Evolutionary conservation across 2,888 invertebrate genomes (phyloP).

Genomic region (Dasysyrphus tricinctus): DNA sequence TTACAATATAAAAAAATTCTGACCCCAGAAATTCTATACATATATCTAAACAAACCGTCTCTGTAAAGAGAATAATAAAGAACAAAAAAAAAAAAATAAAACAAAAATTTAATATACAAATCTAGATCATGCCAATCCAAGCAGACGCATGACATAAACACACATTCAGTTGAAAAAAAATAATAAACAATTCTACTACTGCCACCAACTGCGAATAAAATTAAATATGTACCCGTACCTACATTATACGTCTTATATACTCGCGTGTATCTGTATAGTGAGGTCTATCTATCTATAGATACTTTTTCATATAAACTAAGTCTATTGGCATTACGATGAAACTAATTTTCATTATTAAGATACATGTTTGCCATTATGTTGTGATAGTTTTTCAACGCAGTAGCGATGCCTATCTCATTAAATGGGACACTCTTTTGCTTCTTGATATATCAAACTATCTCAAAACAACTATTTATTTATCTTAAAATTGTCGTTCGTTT

Average conservation of each 20-base stretch:
- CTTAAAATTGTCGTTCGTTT: conserved; percentile 66
- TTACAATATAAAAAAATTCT: background rate
- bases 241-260: background rate
- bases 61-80: too few relatives aligned
- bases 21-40: background rate
- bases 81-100: background rate
- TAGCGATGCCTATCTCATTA: background rate
- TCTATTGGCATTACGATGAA: conserved; percentile 5
- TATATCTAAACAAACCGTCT: background rate
- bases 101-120: conserved; percentile 14
- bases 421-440: conserved; percentile 35
- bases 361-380: conserved; percentile 31
- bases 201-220: conserved; percentile 32
- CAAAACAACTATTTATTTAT: conserved; percentile 61
- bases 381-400: conserved; percentile 5
- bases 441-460: conserved; percentile 23
- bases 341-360: conserved; percentile 19
- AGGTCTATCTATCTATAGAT: background rate
- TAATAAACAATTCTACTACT: conserved; percentile 54
- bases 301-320: background rate
- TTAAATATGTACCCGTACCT: background rate
- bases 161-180: conserved; percentile 37
- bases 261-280: background rate
- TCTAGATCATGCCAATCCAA: conserved; percentile 43
- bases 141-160: conserved; percentile 43